phyloP scores from a whole-genome alignment of 2,797 vertebrate species.

The Galaxias olidus region DNA sequence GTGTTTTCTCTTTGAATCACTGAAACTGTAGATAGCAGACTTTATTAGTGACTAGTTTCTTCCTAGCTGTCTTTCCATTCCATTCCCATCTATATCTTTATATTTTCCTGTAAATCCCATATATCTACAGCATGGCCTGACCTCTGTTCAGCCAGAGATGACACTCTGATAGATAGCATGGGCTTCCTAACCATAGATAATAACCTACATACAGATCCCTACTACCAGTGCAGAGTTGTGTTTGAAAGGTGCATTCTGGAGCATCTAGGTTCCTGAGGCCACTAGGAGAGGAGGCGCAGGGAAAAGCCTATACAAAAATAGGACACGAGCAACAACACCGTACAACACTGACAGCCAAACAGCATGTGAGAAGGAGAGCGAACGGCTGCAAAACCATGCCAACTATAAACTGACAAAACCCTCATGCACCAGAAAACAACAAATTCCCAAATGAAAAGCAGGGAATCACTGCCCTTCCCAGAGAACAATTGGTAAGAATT shows the following conservation, averaged over 20 bases:
- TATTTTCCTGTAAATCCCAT: slow-evolving; percentile 48
- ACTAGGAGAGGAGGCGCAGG: no score
- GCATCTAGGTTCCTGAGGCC: background rate
- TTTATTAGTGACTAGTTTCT: no score
- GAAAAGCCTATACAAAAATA: no score
- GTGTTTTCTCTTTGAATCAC: background rate
- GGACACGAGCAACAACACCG: no score
- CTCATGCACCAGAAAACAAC: background rate
- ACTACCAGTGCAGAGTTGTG: background rate
- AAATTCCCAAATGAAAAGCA: background rate
- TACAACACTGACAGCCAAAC: no score
- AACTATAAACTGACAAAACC: no score
- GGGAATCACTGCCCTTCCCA: background rate
- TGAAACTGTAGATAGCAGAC: background rate
- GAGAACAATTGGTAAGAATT: background rate
- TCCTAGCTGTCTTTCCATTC: background rate
- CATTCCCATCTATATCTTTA: slow-evolving; percentile 19
- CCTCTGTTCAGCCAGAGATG: slow-evolving; percentile 30
- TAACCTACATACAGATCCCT: slow-evolving; percentile 31
- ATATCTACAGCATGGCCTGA: slow-evolving; percentile 26
- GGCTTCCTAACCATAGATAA: slow-evolving; percentile 52
- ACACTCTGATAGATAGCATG: slow-evolving; percentile 33
- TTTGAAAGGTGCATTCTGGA: background rate
- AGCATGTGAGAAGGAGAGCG: no score
- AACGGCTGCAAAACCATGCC: no score